Base-by-base conservation (phyloP, 92 coral and sea anemone genomes). In the Phenganax marumi region DNA sequence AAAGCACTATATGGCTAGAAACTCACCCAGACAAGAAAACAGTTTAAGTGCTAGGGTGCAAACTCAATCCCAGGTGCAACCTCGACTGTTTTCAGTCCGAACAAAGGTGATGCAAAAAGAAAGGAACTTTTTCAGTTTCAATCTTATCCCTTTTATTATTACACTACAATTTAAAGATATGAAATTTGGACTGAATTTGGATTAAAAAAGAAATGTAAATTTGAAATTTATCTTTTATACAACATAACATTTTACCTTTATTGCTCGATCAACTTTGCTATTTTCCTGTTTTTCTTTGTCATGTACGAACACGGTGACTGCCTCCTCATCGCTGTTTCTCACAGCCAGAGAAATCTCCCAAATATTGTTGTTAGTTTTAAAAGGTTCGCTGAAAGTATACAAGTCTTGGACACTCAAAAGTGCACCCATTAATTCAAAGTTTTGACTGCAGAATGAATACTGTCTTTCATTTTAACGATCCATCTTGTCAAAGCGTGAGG, bases 331-430 rank as follows among this genome's bases (percentile, higher is more conserved):
- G 47, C 79, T 87, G 58, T 89, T 92, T 39, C 88, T 90, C 14
- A 84, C 88, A 4, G 96, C 98, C 43, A 92, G 84, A 61, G 79
- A 89, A 62, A 95, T 69, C 51, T 78, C 79, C 98, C 98, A 95
- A 4, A 90, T 91, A 33, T 89, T 79, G 58, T 73, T 83, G 26
- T 85, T 76, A 57, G 84, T 84, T 7, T 85, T 87, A 47, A 95
- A 66, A 11, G 97, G 91, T 49, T 92, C 97, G n/a, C 91, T 96
- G 58, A 95, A 70, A 51, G 89, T 91, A 58, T 90, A 95, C 68
- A 91, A 93, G 65, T 80, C 85, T 53, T 95, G 88, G 1, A 95
- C 91, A 69, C 98, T 95, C 76, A 90, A 95, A 78, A 92, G 91
- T 76, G 97, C 86, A 60, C 98, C 98, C 98, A 95, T 95, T 63